Base-by-base conservation (phyloP, 2,888 invertebrate genomes). In the Leptinotarsa peninsularis region DNA sequence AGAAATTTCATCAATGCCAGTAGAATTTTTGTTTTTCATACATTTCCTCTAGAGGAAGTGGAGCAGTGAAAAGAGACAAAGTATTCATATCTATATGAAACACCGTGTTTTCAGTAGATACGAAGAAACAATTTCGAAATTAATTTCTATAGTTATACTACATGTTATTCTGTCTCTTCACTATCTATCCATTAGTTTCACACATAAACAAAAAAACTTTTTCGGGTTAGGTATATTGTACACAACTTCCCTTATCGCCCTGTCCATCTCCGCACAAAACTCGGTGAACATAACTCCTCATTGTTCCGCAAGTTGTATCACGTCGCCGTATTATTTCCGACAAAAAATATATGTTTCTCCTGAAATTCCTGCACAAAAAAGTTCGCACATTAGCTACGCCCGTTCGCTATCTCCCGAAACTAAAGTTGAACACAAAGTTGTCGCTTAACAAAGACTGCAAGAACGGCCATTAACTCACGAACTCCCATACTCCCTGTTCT, bases 361-460 rank as follows among this genome's bases (percentile, higher is more conserved):
- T 43, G 67, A 33, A 71, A 71, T 74, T 21, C 18, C 33, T n/a
- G 4, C 17, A n/a, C 67, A 67, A 71, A 75, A 75, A 75, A 75
- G 60, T 54, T 74, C 49, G n/a, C 52, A 43, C 71, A 54, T 74
- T 74, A 71, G 56, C 56, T 67, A 74, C 54, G 66, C 58, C 49
- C 68, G 63, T 33, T 71, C 70, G 71, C 71, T 71, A 71, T 74
- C 74, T 71, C 49, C 52, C 21, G 63, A 52, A 75, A 71, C 74
- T 71, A 58, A 71, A 75, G 76, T 70, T 67, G 70, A 71, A 77
- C 77, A 77, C 77, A 79, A 79, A 77, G 74, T 76, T 74, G 75
- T 70, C 79, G 71, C 74, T 75, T 68, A 76, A 76, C 73, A 76
- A 74, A 75, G 76, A 75, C 76, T 75, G 71, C 71, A 73, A 75